phyloP scores from a whole-genome alignment of 2,113 vertebrate species.

The Laticauda laticaudata region DNA sequence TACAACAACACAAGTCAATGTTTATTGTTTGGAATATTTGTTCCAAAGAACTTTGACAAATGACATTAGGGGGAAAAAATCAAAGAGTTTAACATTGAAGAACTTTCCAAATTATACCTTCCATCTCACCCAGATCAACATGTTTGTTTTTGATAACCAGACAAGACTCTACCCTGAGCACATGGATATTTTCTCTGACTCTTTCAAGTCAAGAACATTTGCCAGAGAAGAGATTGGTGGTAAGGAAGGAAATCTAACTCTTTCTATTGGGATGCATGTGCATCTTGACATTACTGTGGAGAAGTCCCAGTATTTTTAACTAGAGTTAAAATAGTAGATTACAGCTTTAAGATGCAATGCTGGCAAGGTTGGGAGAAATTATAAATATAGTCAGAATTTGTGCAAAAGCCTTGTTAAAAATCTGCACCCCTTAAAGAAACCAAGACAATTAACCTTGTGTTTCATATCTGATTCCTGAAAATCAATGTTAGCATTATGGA shows the following conservation, averaged over 20 bases:
- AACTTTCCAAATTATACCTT: slow-evolving; percentile 32
- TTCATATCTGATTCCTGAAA: neutral
- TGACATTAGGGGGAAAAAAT: slow-evolving; percentile 51
- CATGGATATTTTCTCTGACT: neutral
- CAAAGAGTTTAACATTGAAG: slow-evolving; percentile 48
- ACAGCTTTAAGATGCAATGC: neutral
- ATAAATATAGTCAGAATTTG: neutral
- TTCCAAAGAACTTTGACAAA: slow-evolving; percentile 8
- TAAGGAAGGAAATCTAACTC: neutral
- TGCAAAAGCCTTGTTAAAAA: neutral
- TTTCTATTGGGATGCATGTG: neutral
- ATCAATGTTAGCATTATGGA: neutral
- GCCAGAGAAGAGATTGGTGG: neutral
- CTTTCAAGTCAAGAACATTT: neutral
- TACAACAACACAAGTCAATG: slow-evolving; percentile 44
- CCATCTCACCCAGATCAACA: neutral
- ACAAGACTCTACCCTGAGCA: neutral
- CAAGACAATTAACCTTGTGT: neutral
- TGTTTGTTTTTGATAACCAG: neutral
- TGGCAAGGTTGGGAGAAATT: neutral
- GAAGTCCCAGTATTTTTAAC: neutral
- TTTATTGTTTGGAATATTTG: slow-evolving; percentile 48
- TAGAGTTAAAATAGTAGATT: neutral
- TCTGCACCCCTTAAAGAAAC: neutral
- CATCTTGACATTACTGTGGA: neutral